Conservation (phyloP, 2,113 vertebrate genomes). For the Okapia johnstoni region DNA sequence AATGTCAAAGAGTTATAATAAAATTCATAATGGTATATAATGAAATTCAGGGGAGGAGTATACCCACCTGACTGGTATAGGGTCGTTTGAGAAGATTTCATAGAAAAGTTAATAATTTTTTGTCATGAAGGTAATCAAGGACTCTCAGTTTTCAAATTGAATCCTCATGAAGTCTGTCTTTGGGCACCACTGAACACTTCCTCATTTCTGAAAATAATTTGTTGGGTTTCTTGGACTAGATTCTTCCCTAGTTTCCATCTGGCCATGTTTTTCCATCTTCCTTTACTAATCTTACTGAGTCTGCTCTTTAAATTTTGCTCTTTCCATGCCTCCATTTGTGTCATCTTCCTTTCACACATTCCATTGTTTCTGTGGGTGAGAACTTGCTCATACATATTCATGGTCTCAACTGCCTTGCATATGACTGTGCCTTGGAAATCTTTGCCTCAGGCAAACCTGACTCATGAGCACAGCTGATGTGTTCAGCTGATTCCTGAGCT, state of each 20-base stretch:
- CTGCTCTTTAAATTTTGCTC: neutral
- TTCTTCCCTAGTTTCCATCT: neutral
- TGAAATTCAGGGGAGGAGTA: neutral
- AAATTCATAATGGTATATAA: neutral
- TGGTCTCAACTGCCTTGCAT: neutral
- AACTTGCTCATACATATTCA: neutral
- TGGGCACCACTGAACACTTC: neutral
- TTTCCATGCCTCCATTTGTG: neutral
- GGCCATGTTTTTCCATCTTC: neutral
- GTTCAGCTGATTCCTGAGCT: neutral
- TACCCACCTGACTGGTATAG: neutral
- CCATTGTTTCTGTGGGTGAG: neutral
- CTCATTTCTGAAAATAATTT: neutral
- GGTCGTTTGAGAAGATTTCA: neutral
- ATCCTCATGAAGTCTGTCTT: neutral
- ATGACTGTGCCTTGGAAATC: neutral
- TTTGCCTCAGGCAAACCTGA: neutral
- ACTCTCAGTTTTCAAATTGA: neutral
- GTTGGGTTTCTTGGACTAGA: neutral
- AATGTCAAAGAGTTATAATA: neutral
- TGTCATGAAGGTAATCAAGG: neutral
- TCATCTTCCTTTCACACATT: neutral
- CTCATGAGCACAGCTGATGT: neutral
- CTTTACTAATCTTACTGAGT: neutral
- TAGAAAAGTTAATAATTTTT: neutral